phyloP scores from a whole-genome alignment of 2,113 vertebrate species.

The Ciconia boyciana region DNA sequence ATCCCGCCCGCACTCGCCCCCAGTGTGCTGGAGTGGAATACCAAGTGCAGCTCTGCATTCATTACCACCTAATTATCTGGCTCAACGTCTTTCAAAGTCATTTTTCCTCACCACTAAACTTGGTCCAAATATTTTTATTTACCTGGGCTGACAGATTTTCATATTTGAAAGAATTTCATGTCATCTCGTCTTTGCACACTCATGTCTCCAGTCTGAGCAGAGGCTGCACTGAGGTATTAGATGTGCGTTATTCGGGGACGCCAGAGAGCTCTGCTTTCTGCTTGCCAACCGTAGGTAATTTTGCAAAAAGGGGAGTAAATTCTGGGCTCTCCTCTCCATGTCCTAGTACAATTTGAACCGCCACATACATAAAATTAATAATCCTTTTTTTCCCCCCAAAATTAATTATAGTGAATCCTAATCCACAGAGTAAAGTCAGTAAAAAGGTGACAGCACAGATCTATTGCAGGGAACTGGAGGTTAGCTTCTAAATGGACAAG shows the following conservation, averaged over 20 bases:
- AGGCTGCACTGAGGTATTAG: background rate
- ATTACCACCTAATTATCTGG: slow-evolving; percentile 68
- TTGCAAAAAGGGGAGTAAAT: background rate
- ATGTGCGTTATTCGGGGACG: background rate
- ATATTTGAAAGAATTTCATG: background rate
- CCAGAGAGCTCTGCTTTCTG: background rate
- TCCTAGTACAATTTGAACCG: background rate
- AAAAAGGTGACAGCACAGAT: background rate
- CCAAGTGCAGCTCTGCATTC: slow-evolving; percentile 51
- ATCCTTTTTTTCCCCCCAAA: background rate
- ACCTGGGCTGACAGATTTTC: slow-evolving; percentile 48
- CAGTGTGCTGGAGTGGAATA: slow-evolving; percentile 65
- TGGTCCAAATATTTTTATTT: slow-evolving; percentile 61
- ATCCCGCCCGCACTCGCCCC: background rate
- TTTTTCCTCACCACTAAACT: slow-evolving; percentile 43
- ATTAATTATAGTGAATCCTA: background rate
- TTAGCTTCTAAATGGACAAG: background rate
- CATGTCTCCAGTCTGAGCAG: background rate
- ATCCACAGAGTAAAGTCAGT: background rate
- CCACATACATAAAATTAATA: background rate
- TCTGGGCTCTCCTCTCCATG: background rate
- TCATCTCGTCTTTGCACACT: background rate
- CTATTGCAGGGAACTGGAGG: background rate
- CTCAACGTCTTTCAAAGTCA: slow-evolving; percentile 40
- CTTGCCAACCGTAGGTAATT: background rate